A percentile compares a stretch with the other conserved stretches of the same genome.
Evolutionary conservation across 2,797 vertebrate genomes (phyloP).

Genomic region (Sebastes vulpes): DNA sequence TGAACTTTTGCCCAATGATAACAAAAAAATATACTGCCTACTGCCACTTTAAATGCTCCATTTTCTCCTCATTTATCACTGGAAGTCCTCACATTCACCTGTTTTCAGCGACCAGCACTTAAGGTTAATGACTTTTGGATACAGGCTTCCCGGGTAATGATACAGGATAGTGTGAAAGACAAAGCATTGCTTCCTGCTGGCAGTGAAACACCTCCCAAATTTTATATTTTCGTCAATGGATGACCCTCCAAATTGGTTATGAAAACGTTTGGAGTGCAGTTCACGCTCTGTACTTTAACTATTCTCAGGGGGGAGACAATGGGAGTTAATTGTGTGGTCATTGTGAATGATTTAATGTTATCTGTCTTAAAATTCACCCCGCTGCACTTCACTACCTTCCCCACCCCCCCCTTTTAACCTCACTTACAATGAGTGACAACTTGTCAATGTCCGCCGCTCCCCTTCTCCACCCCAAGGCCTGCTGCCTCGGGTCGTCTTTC

Average conservation of each 20-base stretch:
- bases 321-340: constrained; percentile 12
- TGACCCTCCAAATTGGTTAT: constrained; percentile 26
- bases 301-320: neutral
- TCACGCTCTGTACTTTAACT: constrained; percentile 9
- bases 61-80: constrained; percentile 34
- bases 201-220: constrained; percentile 4
- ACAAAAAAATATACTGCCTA: too few species aligned
- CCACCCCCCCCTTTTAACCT: neutral
- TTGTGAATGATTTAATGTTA: constrained; percentile 36
- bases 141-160: neutral
- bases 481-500: constrained; percentile 18
- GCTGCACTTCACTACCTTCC: neutral
- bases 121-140: constrained; percentile 24
- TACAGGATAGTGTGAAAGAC: neutral
- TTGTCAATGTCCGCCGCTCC: neutral
- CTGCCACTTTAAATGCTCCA: neutral
- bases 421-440: neutral
- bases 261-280: constrained; percentile 47
- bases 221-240: neutral
- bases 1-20: too few species aligned
- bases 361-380: constrained; percentile 20
- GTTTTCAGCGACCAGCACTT: constrained; percentile 17
- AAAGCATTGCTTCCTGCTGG: neutral
- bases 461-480: neutral
- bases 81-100: constrained; percentile 6